Conservation (phyloP, 1,140 invertebrate genomes). For the Sitophilus oryzae region DNA sequence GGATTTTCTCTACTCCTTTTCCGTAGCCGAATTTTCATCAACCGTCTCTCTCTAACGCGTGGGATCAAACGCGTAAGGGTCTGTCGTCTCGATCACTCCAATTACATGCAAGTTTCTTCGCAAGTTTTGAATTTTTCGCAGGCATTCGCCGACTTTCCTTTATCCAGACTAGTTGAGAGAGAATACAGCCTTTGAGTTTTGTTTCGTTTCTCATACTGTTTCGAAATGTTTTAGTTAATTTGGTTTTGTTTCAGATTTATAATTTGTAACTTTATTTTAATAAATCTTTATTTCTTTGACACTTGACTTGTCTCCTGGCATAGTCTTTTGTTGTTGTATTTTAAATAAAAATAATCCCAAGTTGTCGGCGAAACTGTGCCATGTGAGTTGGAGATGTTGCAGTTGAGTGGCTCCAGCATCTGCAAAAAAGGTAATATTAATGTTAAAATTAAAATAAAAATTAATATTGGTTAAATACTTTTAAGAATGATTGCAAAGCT, state of each 20-base stretch:
- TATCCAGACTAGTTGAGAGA: conserved; percentile 5
- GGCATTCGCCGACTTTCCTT: conserved; percentile 24
- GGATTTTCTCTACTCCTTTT: conserved; percentile 13
- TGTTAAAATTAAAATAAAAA: too few species aligned
- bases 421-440: conserved; percentile 11
- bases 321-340: background rate
- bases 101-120: conserved; percentile 6
- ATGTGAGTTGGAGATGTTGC: background rate
- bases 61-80: background rate
- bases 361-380: conserved; percentile 17
- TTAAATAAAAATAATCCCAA: background rate
- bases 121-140: conserved; percentile 19
- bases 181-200: background rate
- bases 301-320: background rate
- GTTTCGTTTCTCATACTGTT: background rate
- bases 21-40: conserved; percentile 6
- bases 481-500: too few species aligned
- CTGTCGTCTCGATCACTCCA: background rate
- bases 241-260: background rate
- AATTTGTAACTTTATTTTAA: background rate
- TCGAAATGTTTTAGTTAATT: conserved; percentile 1
- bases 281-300: background rate
- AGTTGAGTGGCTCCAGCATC: background rate
- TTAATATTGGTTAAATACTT: too few species aligned
- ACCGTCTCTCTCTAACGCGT: background rate